phyloP scores from a whole-genome alignment of 2,113 vertebrate genomes.

The Syngnathus floridae region DNA sequence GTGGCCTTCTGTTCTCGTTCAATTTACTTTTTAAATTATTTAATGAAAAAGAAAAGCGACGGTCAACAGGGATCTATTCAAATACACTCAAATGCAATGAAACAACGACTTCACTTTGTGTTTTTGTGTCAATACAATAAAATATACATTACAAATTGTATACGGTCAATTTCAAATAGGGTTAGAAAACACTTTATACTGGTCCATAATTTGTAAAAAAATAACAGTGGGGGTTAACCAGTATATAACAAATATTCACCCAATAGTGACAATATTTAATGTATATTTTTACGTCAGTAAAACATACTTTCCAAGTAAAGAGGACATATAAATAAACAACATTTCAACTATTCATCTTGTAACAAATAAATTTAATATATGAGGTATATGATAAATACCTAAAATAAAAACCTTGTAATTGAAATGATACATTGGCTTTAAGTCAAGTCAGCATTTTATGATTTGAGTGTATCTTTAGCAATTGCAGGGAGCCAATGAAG shows the following conservation, averaged over 20 bases:
- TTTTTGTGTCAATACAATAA: not conserved
- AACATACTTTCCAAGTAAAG: no score
- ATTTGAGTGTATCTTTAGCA: not conserved
- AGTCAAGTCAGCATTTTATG: not conserved
- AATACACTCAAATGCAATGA: slow-evolving; percentile 33
- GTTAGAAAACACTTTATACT: no score
- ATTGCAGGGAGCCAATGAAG: slow-evolving; percentile 1
- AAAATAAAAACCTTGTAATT: no score
- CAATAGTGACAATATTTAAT: no score
- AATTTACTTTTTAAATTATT: slow-evolving; percentile 45
- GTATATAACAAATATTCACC: no score
- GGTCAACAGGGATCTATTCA: slow-evolving; percentile 41
- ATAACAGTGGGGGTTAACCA: no score
- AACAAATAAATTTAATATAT: not conserved
- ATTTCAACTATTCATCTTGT: no score
- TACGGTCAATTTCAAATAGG: no score
- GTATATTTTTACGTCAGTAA: no score
- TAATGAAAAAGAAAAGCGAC: slow-evolving; percentile 16
- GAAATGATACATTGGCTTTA: not conserved
- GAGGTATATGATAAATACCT: not conserved
- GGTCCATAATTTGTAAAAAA: no score
- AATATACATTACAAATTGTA: not conserved
- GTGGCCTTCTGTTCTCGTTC: slow-evolving; percentile 59
- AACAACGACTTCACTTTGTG: not conserved
- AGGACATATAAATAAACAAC: no score